Evolutionary conservation across 2,113 vertebrate species (phyloP), one percentile per base, ranked within the genome.

Genomic region (Amblyornis subalaris): DNA sequence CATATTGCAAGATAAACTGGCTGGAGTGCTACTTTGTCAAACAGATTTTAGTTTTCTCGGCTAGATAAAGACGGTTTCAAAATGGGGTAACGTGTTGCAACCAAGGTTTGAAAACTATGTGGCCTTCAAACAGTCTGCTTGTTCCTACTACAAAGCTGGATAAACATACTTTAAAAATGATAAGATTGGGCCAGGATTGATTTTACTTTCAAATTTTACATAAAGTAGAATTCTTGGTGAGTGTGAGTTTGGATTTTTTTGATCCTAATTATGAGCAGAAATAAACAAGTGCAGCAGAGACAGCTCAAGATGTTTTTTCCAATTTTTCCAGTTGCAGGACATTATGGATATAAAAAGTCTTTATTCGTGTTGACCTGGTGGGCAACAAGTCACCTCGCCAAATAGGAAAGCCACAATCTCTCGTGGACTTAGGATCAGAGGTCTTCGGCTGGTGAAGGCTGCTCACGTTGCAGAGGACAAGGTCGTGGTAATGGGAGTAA

Each of bases 1-100:
- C 98, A 98, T 98, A 98, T 98, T 98, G 97, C 97, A 98, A 98
- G 98, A 98, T 98, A 99, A 98, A 98, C 98, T 98, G 98, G 97
- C 98, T 97, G 95, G 98, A 97, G 97, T 97, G 98, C 95, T 97
- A 98, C 97, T 98, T 98, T 98, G 98, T 98, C 98, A 98, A 98
- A 98, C 98, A 98, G 98, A 98, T 98, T 98, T 98, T 98, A 98
- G 97, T 98, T 98, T 98, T 98, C 98, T 98, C 97, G 92, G 97
- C 93, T 95, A 98, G 98, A 98, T 98, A 98, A 98, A 98, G 98
- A 98, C 95, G 94, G 97, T 98, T 98, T 98, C 98, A 98, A 98
- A 98, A 98, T 87, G 97, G 97, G 96, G 95, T 95, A 97, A 96
- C 97, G 97, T 98, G 98, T 98, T 97, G 98, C 98, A 98, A 98